Evolutionary conservation across 2,113 vertebrate genomes (phyloP), one percentile per base, ranked within the genome.

Genomic region (Bos javanicus): DNA sequence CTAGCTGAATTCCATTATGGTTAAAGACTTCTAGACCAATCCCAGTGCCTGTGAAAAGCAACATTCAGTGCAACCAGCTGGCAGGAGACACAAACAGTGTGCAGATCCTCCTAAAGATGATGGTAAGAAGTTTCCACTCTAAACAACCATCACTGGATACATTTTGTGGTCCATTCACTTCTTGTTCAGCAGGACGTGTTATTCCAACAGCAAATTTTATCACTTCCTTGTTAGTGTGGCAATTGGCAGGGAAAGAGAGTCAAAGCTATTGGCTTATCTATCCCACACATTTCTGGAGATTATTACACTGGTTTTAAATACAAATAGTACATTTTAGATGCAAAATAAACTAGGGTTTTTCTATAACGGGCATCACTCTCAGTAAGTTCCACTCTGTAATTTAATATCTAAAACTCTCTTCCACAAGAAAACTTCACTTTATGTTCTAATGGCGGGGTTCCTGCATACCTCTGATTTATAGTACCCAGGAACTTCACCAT

Each of bases 1-100:
- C 76, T 88, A 84, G 54, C 92, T 60, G 64, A 94, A 82, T 97
- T 80, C 48, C 56, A 90, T 56, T 62, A 74, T 46, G 92, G n/a
- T 1, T 9, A 90, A 96, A 78, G 39, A 50, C 71, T 86, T 86
- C 19, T 48, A 76, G 52, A 59, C 83, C 80, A 71, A 76, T 9
- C 39, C 26, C 54, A 85, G 36, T 13, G n/a, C 5, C 21, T 17
- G 28, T 48, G 50, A 57, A 96, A 86, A 71, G 50, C 54, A 84
- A 25, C 57, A 91, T 88, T 86, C 30, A 25, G 48, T 83, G 57
- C 33, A 96, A 71, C 3, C 50, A 57, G 23, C 85, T 3, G 23
- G 33, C 25, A 67, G 39, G 39, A 57, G 50, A 28, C 1, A 2
- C 15, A 62, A 88, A 26, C 7, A 21, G n/a, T 23, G 12, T n/a